A percentile compares a stretch with the other conserved stretches of the same genome.
Evolutionary conservation across 2,888 invertebrate species (phyloP).

Genomic region (Macroteleia sp.): DNA sequence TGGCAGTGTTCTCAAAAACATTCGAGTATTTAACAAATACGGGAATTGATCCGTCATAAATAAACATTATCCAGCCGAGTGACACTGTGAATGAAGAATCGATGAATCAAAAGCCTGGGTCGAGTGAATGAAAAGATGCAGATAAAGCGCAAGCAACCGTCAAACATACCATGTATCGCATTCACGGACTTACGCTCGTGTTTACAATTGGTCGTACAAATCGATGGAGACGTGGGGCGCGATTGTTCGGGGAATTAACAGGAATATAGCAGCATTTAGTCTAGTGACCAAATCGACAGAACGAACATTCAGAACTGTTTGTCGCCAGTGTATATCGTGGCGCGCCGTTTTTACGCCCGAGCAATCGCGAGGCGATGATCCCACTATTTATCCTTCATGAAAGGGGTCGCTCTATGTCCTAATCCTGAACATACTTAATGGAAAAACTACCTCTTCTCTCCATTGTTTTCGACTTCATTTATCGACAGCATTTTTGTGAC

Average conservation of each 20-base stretch:
- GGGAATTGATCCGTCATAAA: slow-evolving; percentile 52
- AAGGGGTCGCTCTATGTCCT: slow-evolving; percentile 53
- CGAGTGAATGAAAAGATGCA: slow-evolving; percentile 58
- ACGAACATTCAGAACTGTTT: slow-evolving; percentile 46
- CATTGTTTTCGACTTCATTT: slow-evolving; percentile 49
- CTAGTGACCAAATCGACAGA: slow-evolving; percentile 57
- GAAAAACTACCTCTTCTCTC: slow-evolving; percentile 46
- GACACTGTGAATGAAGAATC: slow-evolving; percentile 42
- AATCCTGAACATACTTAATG: slow-evolving; percentile 54
- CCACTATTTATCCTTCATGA: slow-evolving; percentile 52
- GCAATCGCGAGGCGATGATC: slow-evolving; percentile 62
- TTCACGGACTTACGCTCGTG: slow-evolving; percentile 61
- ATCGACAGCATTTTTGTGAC: slow-evolving; percentile 4
- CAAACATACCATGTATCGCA: slow-evolving; percentile 56
- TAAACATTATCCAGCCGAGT: slow-evolving; percentile 50
- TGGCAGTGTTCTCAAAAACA: slow-evolving; percentile 39
- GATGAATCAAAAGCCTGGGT: slow-evolving; percentile 51
- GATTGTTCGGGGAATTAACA: slow-evolving; percentile 64
- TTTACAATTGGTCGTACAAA: slow-evolving; percentile 58
- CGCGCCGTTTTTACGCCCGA: slow-evolving; percentile 55
- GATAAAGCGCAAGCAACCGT: slow-evolving; percentile 59
- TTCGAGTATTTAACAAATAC: slow-evolving; percentile 55
- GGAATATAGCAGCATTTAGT: slow-evolving; percentile 59
- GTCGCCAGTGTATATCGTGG: slow-evolving; percentile 35
- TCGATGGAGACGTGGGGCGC: slow-evolving; percentile 62